Percentiles rank a stretch among this genome's conserved stretches.
Conservation (phyloP, 1,140 invertebrate species). For the Druon quercuslanigerum region DNA sequence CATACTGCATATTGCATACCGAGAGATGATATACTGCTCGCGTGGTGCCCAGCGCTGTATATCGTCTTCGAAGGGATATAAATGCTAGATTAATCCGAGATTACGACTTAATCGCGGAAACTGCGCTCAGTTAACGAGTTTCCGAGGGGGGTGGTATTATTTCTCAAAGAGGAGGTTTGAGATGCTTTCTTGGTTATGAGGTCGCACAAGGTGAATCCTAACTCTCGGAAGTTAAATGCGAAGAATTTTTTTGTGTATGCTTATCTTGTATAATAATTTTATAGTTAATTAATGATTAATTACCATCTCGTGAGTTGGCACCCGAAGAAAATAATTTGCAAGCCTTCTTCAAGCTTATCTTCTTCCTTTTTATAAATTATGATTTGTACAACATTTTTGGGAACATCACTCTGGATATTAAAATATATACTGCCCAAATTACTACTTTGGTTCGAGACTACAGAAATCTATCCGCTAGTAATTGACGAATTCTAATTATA, state of each 20-base stretch:
- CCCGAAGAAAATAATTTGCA: no score
- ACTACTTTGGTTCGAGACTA: slow-evolving; percentile 12
- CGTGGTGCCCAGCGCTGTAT: slow-evolving; percentile 33
- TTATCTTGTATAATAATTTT: no score
- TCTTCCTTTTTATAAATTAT: background rate
- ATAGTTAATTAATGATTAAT: no score
- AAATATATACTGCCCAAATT: slow-evolving; percentile 13
- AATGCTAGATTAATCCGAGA: slow-evolving; percentile 57
- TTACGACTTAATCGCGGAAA: slow-evolving; percentile 59
- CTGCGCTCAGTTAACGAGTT: slow-evolving; percentile 51
- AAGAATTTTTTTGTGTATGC: no score
- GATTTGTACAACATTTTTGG: background rate
- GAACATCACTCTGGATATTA: slow-evolving; percentile 9
- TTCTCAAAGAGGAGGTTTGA: background rate
- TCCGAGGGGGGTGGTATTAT: slow-evolving; percentile 37
- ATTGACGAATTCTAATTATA: slow-evolving; percentile 24
- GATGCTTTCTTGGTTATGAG: background rate
- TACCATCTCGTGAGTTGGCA: no score
- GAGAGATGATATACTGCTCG: slow-evolving; percentile 48
- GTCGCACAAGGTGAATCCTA: no score
- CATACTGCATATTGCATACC: slow-evolving; percentile 40
- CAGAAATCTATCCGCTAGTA: background rate
- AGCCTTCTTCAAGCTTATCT: no score
- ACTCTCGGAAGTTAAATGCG: no score
- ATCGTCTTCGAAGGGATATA: slow-evolving; percentile 46